Evolutionary conservation across 2,888 invertebrate genomes (phyloP).

Genomic region (Mongoloraphidia duomilia): DNA sequence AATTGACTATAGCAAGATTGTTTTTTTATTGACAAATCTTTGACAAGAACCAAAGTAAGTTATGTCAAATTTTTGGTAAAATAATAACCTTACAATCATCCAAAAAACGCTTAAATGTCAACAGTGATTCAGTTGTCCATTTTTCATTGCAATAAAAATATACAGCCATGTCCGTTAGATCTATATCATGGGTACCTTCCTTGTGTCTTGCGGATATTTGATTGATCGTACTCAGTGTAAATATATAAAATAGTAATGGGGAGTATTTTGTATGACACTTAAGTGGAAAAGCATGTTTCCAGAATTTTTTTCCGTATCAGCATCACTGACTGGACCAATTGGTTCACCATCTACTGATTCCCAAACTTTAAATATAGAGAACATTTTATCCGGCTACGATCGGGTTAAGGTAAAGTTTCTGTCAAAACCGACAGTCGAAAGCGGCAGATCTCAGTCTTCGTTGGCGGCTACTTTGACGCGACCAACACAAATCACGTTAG

Average conservation of each 20-base stretch:
- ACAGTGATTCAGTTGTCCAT: no score
- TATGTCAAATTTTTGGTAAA: not conserved
- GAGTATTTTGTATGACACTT: no score
- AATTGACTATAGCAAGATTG: not conserved
- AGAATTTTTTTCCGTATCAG: not conserved
- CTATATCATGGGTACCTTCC: no score
- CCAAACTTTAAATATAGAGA: no score
- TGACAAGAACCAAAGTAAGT: not conserved
- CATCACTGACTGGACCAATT: no score
- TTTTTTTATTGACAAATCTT: not conserved
- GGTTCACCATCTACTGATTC: no score
- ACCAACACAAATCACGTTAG: slow-evolving; percentile 28
- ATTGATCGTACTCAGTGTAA: no score
- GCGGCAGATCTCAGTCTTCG: slow-evolving; percentile 13
- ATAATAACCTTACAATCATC: not conserved
- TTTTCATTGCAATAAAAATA: no score
- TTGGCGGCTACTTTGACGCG: slow-evolving; percentile 21
- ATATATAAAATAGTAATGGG: no score
- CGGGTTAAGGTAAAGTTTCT: no score
- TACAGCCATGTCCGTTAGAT: no score
- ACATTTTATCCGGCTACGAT: not conserved
- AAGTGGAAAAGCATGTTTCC: not conserved
- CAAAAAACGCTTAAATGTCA: not conserved
- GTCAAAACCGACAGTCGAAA: not conserved
- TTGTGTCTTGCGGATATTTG: no score